Base-by-base conservation (phyloP, 2,113 vertebrate species). In the Xyliphius kryptos region DNA sequence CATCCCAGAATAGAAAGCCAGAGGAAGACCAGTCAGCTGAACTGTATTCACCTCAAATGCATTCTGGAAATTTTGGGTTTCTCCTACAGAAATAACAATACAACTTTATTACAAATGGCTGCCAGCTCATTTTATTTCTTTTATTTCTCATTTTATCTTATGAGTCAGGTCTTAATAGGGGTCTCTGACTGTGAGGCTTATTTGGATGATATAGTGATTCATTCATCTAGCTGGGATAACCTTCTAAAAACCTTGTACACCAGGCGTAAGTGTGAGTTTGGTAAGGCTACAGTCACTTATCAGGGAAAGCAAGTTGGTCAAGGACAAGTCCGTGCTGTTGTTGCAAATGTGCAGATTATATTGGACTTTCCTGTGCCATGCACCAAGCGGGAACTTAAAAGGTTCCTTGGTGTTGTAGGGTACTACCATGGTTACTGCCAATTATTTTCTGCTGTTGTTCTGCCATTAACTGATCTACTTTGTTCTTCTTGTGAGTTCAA, bases 1-100 rank as follows among this genome's bases (percentile, higher is more conserved):
- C 95, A 98, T 97, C 81, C 95, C 96, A 26, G 94, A 94, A 83
- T 98, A 98, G 77, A 98, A 98, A 26, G 96, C 96, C 72, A 98
- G 79, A 0, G 95, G 96, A 63, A 98, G 81, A 46, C 89, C 87
- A 58, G 86, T 84, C 65, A 98, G 51, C 65, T 86, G 79, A 9
- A 92, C 71, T 22, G 86, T 83, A 55, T 76, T 86, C 65, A 91
- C 81, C 0, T 87, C 83, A 86, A 98, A 98, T 61, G 90, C 87
- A 58, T 95, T 90, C 80, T 91, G 87, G 84, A 98, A 97, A 81
- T 97, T 85, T 51, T 77, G 77, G 9, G 92, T 97, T 71, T 97
- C 85, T 13, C 96, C 95, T 98, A 76, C 14, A 87, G 79, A 58
- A 38, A 77, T 10, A 9, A 41, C 5, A 41, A 41, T 3, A 12